These are phyloP conservation scores for Amphipyra tragopoginis DNA, from an alignment of 2,888 invertebrate species.

Conservation along the genomic window DNA sequence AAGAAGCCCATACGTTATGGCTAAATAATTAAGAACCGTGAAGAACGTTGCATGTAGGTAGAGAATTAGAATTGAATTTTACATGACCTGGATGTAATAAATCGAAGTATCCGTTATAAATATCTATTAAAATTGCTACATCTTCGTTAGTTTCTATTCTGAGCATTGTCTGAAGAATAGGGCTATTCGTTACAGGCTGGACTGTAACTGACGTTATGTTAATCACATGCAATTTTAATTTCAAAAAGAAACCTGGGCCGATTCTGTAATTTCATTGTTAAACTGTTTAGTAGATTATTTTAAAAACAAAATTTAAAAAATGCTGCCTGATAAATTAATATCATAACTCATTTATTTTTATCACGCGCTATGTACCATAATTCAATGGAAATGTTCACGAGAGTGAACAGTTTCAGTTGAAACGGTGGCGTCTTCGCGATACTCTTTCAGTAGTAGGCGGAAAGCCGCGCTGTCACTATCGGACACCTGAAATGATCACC, in stretches of 20 bases:
- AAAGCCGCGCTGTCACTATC: conserved; percentile 64
- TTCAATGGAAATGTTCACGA: conserved; percentile 72
- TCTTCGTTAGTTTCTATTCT: too few species aligned
- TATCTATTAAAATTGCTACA: background rate
- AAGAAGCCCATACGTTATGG: background rate
- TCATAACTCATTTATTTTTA: conserved; percentile 8
- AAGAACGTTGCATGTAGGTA: conserved; percentile 18
- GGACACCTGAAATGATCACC: conserved; percentile 58
- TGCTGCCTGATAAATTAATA: conserved; percentile 15
- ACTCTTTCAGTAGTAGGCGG: conserved; percentile 76
- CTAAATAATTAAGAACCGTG: conserved; percentile 34
- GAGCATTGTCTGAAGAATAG: too few species aligned
- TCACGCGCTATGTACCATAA: conserved; percentile 17
- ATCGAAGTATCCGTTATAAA: conserved; percentile 5
- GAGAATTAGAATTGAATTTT: conserved; percentile 37
- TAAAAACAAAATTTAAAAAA: too few species aligned
- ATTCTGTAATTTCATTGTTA: too few species aligned
- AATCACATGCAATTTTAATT: too few species aligned
- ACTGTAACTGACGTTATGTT: too few species aligned
- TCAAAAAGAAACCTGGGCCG: too few species aligned
- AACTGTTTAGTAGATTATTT: too few species aligned
- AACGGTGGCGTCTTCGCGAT: conserved; percentile 66
- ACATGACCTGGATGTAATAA: conserved; percentile 14
- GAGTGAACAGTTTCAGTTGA: conserved; percentile 70
- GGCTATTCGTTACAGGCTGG: too few species aligned